Evolutionary conservation across 2,797 vertebrate species (phyloP), one percentile per base, ranked within the genome.

Genomic region (Danio aesculapii): DNA sequence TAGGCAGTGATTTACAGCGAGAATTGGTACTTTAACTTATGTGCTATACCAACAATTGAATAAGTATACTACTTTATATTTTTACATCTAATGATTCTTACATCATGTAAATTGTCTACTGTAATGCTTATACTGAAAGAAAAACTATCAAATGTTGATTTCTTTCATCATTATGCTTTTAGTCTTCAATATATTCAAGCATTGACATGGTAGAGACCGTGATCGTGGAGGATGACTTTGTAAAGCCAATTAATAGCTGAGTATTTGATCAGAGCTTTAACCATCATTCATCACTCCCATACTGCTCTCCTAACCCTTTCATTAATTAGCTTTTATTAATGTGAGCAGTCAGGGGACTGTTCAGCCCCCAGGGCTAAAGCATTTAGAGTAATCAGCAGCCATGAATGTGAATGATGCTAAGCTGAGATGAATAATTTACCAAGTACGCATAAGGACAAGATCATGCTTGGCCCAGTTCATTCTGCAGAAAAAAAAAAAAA

Each of bases 251-350:
- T 85, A 81, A 85, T 68, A 30, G 43, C 14, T 0, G 57, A 61
- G 77, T 77, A 81, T 85, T 81, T 77, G 73, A 85, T 83, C 84
- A 85, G 77, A 82, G 78, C 58, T 62, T 77, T 63, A 77, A 63
- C 81, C 63, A 62, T 83, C 81, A 47, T 77, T 81, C 78, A 83
- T 85, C 78, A 77, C 68, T 64, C 62, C 41, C 43, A n/a, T 69
- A 52, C 74, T 81, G 81, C 77, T 83, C 81, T 64, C 62, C 55
- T 73, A 83, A 83, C 84, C 73, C 52, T 71, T 70, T 39, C 81
- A 77, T 85, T 85, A 83, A 85, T 83, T 81, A 81, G 66, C 77
- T 77, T 77, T 83, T 83, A 85, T 83, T 85, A 85, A 81, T 69
- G 78, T 73, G 84, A 77, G 73, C 55, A 68, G 77, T 63, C 77